Evolutionary conservation across 2,888 invertebrate species (phyloP), one percentile per base, ranked within the genome.

Genomic region (Heliconius cydno): DNA sequence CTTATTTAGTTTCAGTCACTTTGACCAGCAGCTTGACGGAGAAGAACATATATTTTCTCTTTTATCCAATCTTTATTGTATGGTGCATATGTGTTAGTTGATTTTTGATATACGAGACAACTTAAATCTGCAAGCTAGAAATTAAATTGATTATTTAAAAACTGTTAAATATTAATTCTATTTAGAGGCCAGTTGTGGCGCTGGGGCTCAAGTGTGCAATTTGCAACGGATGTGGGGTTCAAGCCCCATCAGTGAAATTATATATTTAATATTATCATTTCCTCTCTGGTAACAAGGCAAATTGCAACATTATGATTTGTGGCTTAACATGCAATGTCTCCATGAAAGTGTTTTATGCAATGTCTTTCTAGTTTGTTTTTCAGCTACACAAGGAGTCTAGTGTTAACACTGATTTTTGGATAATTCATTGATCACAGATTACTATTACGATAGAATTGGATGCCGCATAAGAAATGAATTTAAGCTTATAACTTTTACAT

Each of bases 41-140:
- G 94, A 86, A 99, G 94, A 7, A 99, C 97, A 89, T 99, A 99
- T 83, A 99, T 99, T 91, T 99, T 99, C 90, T 99, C 99, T 92
- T 99, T 99, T 80, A 99, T 98, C 99, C 99, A 99, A 87, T 99
- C 99, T 94, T 99, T 99, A 92, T 99, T 99, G 94, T 99, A 99
- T 0, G 99, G 99, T 2, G 98, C 98, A 88, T 99, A 99, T 0
- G 98, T 98, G 88, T 98, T 98, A 67, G 98, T 98, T 12, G 98
- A 97, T 90, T 99, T 99, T 94, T 99, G 98, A 92, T 98, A 99
- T 82, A 99, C 99, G 81, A 99, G 95, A 89, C 99, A 99, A 86
- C 98, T 98, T 75, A 99, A 96, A 90, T 99, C 99, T 34, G 98
- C 97, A 74, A 99, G 95, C 94, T 97, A 92, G 34, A 93, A 92